Conservation (phyloP, 37 sponge, comb jelly and placozoan genomes). For the Haliclona indistincta region DNA sequence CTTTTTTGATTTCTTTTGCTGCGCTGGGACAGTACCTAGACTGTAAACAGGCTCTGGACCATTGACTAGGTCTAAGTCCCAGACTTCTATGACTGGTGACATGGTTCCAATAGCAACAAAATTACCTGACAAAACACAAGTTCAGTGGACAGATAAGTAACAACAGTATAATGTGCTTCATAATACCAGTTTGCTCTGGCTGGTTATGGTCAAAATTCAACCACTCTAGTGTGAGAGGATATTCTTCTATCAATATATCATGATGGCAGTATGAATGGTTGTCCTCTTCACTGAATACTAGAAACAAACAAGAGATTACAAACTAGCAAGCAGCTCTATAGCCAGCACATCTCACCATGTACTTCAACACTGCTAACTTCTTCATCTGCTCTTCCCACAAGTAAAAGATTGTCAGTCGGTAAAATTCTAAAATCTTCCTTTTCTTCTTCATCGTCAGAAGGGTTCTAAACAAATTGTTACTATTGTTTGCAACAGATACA, state of each 20-base stretch:
- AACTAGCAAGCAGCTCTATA: background rate
- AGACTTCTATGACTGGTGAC: slow-evolving; percentile 90
- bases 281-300: slow-evolving; percentile 65
- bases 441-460: slow-evolving; percentile 61
- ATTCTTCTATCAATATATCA: slow-evolving; percentile 82
- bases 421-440: slow-evolving; percentile 66
- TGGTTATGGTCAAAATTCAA: slow-evolving; percentile 82
- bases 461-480: slow-evolving; percentile 12
- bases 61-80: slow-evolving; percentile 93
- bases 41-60: slow-evolving; percentile 74
- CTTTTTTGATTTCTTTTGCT: slow-evolving; percentile 20
- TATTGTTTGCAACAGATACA: too few species aligned
- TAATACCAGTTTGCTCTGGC: slow-evolving; percentile 62
- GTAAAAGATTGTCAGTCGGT: slow-evolving; percentile 81
- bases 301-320: background rate
- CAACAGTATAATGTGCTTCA: background rate
- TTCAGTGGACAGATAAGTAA: background rate
- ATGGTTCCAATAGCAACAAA: slow-evolving; percentile 87
- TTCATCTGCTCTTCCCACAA: slow-evolving; percentile 88
- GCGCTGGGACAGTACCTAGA: slow-evolving; percentile 54
- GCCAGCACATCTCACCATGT: slow-evolving; percentile 47
- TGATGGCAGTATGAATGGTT: slow-evolving; percentile 80
- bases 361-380: slow-evolving; percentile 93
- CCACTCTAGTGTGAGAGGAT: slow-evolving; percentile 92
- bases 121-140: slow-evolving; percentile 46